Evolutionary conservation across 2,113 vertebrate species (phyloP), one percentile per base, ranked within the genome.

Genomic region (Melanerpes aurifrons): DNA sequence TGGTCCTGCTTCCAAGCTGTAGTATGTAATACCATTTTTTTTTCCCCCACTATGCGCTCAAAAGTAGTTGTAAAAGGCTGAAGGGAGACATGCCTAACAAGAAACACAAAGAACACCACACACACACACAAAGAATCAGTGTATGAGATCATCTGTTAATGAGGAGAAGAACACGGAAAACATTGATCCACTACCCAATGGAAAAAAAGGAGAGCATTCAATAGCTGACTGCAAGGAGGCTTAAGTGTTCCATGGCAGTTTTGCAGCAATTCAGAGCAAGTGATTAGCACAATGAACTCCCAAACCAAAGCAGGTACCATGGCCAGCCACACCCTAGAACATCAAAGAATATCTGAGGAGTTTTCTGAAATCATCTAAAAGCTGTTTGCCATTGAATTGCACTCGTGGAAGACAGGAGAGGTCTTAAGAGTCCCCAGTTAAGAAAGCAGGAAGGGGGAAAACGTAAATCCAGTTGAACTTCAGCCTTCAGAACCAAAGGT

Each of bases 381-480:
- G 25, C 8, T 66, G 15, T 26, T 50, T 19, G 25, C 24, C 76
- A 24, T 5, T 73, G 19, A 12, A 47, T 77, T 54, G 57, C 76
- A 17, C 21, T 74, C n/a, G 12, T 11, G 9, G 7, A 64, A 80
- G 25, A 54, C 15, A 47, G 22, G 7, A 59, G 12, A 69, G 7
- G 40, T 15, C 22, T 76, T 50, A 59, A 63, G 58, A 89, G 22
- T 7, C 1, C 10, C 1, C 29, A 73, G 7, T 12, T 43, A 7
- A 11, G 73, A 24, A 31, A 10, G 3, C 0, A 14, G 2, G 16
- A 88, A 32, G 8, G 8, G 1, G 4, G 2, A 1, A 71, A 81
- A 32, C 35, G 40, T n/a, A 81, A 57, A 77, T 43, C 12, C 26
- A 57, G 12, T 8, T 59, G 32, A 54, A 70, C 6, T 61, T 82